These are phyloP conservation scores for Dryoscopus gambensis DNA, from an alignment of 2,113 vertebrate species.

Conservation along the genomic window DNA sequence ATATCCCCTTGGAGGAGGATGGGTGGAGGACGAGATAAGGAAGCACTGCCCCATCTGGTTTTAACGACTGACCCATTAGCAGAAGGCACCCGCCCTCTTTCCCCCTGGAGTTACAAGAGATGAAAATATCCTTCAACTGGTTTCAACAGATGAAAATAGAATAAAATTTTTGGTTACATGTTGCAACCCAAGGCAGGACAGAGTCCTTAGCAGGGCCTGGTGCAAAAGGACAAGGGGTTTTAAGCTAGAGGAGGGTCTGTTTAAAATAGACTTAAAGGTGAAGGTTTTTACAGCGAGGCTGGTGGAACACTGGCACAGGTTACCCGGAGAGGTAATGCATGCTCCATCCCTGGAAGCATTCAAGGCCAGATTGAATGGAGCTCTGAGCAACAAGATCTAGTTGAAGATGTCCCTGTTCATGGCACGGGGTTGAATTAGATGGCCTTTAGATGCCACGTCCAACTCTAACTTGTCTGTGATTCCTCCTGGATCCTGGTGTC, in stretches of 20 bases:
- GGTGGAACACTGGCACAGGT: neutral
- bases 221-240: neutral
- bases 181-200: too few relatives aligned
- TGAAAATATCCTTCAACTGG: too few relatives aligned
- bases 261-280: neutral
- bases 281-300: neutral
- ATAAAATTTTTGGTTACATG: too few relatives aligned
- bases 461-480: accelerated
- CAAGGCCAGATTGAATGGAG: neutral
- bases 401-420: neutral
- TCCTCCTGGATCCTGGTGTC: neutral
- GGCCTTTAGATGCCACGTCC: neutral
- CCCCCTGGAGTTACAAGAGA: too few relatives aligned
- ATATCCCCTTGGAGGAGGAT: too few relatives aligned
- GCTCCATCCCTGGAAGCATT: neutral
- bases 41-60: too few relatives aligned
- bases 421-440: neutral
- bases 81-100: too few relatives aligned
- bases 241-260: too few relatives aligned
- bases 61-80: too few relatives aligned
- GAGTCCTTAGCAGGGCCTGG: neutral
- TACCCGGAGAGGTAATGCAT: neutral
- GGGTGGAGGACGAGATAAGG: too few relatives aligned
- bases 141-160: too few relatives aligned
- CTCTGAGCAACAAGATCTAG: neutral